Percentiles rank a stretch among this genome's conserved stretches.
phyloP scores from a whole-genome alignment of 2,888 invertebrate species.

The Nudaria mundana region DNA sequence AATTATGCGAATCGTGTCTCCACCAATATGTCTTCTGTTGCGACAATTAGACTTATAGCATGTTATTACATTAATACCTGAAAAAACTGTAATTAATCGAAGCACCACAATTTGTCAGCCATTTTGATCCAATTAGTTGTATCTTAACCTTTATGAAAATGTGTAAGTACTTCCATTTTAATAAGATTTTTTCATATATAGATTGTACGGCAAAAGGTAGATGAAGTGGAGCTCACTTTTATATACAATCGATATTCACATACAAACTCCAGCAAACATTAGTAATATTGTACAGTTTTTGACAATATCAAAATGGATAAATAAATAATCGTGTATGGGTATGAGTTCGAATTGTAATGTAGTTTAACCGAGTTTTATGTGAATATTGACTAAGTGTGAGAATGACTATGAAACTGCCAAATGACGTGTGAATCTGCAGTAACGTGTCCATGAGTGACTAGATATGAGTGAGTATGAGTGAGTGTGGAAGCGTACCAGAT shows the following conservation, averaged over 20 bases:
- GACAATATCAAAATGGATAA: conserved; percentile 24
- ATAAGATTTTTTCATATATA: conserved; percentile 75
- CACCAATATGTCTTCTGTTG: conserved; percentile 70
- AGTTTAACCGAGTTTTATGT: conserved; percentile 52
- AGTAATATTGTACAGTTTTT: conserved; percentile 41
- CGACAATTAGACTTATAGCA: conserved; percentile 62
- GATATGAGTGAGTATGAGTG: conserved; percentile 30
- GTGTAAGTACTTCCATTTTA: conserved; percentile 79
- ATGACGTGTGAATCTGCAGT: conserved; percentile 45
- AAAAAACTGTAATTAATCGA: conserved; percentile 63
- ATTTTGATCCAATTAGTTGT: conserved; percentile 75
- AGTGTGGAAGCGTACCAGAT: conserved; percentile 29
- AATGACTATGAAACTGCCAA: conserved; percentile 74
- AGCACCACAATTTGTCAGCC: conserved; percentile 73
- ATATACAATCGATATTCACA: conserved; percentile 64
- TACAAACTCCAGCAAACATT: conserved; percentile 47
- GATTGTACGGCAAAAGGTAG: conserved; percentile 69
- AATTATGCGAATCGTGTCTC: conserved; percentile 52
- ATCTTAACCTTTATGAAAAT: conserved; percentile 57
- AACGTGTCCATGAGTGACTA: conserved; percentile 14
- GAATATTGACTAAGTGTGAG: conserved; percentile 64
- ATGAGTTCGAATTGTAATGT: conserved; percentile 37
- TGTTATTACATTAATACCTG: conserved; percentile 56
- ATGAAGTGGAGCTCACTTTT: conserved; percentile 62
- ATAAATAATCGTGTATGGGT: conserved; percentile 15